Percentiles rank a stretch among this genome's conserved stretches.
These are phyloP conservation scores for Bolinopsis microptera DNA, from an alignment of 37 sponge, comb jelly and placozoan species.

Conservation along the genomic window DNA sequence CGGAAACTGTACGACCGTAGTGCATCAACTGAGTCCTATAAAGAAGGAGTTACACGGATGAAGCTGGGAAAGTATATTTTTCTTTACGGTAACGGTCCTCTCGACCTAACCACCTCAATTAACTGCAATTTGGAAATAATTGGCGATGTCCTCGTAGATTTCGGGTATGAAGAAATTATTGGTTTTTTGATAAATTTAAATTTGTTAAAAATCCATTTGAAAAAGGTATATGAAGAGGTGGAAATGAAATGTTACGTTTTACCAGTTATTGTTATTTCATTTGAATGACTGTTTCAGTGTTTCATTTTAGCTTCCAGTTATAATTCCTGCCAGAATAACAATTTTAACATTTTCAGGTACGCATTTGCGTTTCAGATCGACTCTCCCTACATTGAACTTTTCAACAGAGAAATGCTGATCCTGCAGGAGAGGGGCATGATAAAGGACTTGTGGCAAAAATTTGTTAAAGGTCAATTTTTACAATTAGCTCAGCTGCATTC, in stretches of 20 bases:
- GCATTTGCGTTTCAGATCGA: background rate
- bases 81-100: background rate
- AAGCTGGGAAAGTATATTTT: slow-evolving; percentile 2
- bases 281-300: too few species aligned
- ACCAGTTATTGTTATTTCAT: too few species aligned
- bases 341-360: background rate
- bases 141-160: slow-evolving; percentile 9
- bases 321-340: too few species aligned
- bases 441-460: background rate
- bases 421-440: slow-evolving; percentile 12
- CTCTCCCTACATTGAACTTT: background rate
- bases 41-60: slow-evolving; percentile 4
- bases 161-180: background rate
- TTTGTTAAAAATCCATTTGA: too few species aligned
- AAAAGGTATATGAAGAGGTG: too few species aligned
- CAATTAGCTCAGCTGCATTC: too few species aligned
- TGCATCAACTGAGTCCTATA: background rate
- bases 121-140: background rate
- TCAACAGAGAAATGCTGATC: slow-evolving; percentile 20
- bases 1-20: background rate
- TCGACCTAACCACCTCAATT: background rate
- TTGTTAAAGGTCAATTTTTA: background rate
- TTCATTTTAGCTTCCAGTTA: too few species aligned
- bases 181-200: background rate
- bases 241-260: too few species aligned